These are phyloP conservation scores for Camponotus floridanus DNA, from an alignment of 1,140 invertebrate species.

Conservation along the genomic window DNA sequence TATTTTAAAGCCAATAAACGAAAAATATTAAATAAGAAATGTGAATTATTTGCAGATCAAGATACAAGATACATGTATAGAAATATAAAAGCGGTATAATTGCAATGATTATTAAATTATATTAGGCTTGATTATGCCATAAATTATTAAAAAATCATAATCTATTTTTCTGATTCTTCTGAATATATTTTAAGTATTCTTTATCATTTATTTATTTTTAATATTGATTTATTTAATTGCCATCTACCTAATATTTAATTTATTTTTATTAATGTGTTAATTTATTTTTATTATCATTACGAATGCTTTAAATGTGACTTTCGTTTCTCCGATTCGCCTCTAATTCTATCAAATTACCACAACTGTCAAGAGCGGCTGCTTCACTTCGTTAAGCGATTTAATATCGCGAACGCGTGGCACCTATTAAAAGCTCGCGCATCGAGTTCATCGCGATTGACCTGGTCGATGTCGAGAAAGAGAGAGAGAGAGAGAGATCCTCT, in stretches of 20 bases:
- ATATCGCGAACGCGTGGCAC: conserved; percentile 23
- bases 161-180: background rate
- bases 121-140: background rate
- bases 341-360: background rate
- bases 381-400: background rate
- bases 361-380: background rate
- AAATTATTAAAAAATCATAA: background rate
- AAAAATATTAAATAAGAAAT: background rate
- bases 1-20: background rate
- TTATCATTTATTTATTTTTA: conserved; percentile 7
- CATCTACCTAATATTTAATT: background rate
- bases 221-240: too few species aligned
- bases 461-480: background rate
- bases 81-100: background rate
- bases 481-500: conserved; percentile 28
- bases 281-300: background rate
- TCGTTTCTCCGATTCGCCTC: background rate
- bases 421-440: conserved; percentile 61
- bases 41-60: background rate
- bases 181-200: background rate
- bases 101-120: background rate
- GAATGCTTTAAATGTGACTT: background rate
- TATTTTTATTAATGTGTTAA: background rate
- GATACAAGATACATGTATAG: too few species aligned
- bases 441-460: conserved; percentile 53